Conservation (phyloP, 1,140 invertebrate genomes). For the Drosophila lacertosa region DNA sequence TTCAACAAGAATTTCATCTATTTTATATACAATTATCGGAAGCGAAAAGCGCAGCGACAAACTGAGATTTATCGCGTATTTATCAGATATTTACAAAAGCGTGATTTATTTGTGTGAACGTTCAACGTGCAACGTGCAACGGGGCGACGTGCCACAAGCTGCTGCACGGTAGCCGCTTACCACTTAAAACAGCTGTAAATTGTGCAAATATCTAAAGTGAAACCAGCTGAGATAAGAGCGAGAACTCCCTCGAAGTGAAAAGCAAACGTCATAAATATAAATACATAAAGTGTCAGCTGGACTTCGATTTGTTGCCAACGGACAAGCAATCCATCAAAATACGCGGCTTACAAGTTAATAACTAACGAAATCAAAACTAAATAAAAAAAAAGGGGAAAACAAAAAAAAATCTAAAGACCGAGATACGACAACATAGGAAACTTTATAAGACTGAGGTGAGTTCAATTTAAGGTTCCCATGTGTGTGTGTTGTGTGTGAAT, state of each 20-base stretch:
- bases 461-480: constrained; percentile 4
- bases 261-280: constrained; percentile 69
- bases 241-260: background rate
- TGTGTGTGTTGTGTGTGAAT: constrained; percentile 16
- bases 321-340: constrained; percentile 67
- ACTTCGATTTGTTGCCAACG: constrained; percentile 35
- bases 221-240: constrained; percentile 37
- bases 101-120: constrained; percentile 61
- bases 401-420: constrained; percentile 30
- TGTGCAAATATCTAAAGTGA: constrained; percentile 70
- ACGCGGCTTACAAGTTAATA: constrained; percentile 73
- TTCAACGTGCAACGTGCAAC: background rate
- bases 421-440: constrained; percentile 70
- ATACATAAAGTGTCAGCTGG: constrained; percentile 55
- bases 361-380: constrained; percentile 47
- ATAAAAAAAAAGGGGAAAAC: constrained; percentile 54
- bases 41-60: constrained; percentile 50
- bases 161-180: constrained; percentile 30
- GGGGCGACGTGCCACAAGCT: constrained; percentile 1
- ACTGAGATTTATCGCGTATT: constrained; percentile 18
- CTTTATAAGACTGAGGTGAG: constrained; percentile 84
- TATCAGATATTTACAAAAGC: constrained; percentile 66
- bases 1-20: constrained; percentile 74
- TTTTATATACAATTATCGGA: constrained; percentile 78
- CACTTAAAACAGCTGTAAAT: constrained; percentile 75